A percentile compares a stretch with the other conserved stretches of the same genome.
phyloP scores from a whole-genome alignment of 2,888 invertebrate genomes.

The Hermaeophaga mercurialis region DNA sequence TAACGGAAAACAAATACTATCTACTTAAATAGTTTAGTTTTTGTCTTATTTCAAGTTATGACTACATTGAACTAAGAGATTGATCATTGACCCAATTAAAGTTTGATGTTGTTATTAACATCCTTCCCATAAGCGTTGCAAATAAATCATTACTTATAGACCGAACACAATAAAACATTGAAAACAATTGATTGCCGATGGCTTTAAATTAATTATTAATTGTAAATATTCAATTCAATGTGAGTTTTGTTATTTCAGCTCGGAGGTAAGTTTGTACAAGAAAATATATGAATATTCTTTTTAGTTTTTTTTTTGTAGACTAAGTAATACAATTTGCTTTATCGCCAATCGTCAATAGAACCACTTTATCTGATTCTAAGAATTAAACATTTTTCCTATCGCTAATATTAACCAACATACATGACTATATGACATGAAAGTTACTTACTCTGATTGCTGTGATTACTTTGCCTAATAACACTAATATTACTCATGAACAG shows the following conservation, averaged over 20 bases:
- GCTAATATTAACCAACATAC: too few species aligned
- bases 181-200: conserved; percentile 6
- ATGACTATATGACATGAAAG: too few species aligned
- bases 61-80: not conserved
- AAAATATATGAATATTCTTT: conserved; percentile 1
- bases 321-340: too few species aligned
- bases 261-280: not conserved
- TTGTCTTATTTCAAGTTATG: not conserved
- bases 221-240: conserved; percentile 3
- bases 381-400: too few species aligned
- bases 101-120: conserved; percentile 34
- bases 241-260: not conserved
- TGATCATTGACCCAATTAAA: conserved; percentile 39
- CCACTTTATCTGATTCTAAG: too few species aligned
- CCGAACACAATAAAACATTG: not conserved
- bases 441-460: too few species aligned
- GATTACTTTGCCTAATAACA: too few species aligned
- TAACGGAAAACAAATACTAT: not conserved
- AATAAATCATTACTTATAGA: conserved; percentile 29
- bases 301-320: too few species aligned
- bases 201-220: conserved; percentile 1
- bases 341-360: too few species aligned
- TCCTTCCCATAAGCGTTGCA: conserved; percentile 35
- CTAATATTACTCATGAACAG: too few species aligned
- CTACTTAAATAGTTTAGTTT: not conserved